Evolutionary conservation across 2,113 vertebrate genomes (phyloP), one percentile per base, ranked within the genome.

Genomic region (Chrysemys picta): DNA sequence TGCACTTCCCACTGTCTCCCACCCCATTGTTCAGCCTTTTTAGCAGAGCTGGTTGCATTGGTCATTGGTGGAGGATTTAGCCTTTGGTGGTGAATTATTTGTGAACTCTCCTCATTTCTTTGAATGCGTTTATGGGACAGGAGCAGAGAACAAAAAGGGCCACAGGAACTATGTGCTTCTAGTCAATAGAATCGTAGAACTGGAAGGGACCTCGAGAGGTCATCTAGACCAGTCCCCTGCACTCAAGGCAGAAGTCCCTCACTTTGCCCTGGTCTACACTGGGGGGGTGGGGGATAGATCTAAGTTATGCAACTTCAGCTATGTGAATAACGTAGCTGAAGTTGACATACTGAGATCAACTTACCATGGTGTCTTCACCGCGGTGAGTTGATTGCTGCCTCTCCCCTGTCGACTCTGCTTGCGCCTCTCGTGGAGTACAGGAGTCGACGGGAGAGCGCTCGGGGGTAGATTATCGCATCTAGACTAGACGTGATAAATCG

Each of bases 11-110:
- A 0, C 5, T 27, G 2, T 1, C 0, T 17, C 81, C 83, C 3
- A 0, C 1, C 16, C 57, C 8, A 14, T 12, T 24, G 12, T 1
- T 21, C 1, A 0, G 16, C 13, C 5, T 3, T 38, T 35, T 6
- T 78, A 84, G 24, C 88, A 92, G 78, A 82, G 21, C 5, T 4
- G 9, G 2, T 5, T 21, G 10, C 31, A 53, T 27, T 45, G 45
- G 1, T 29, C 31, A 53, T 27, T n/a, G 45, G 1, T 29, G 29
- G 2, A 0, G 9, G 8, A 10, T 27, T 56, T 84, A 87, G 14
- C 24, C 0, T 29, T 84, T 57, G 17, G 52, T 85, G 53, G 88
- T 16, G 56, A 45, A 8, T 45, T 80, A 14, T 50, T 93, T 45
- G 87, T 10, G 0, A 29, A 14, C 62, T 52, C 4, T 84, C 49